Percentiles rank a stretch among this genome's conserved stretches.
phyloP scores from a whole-genome alignment of 2,113 vertebrate species.

The Rallus limicola region DNA sequence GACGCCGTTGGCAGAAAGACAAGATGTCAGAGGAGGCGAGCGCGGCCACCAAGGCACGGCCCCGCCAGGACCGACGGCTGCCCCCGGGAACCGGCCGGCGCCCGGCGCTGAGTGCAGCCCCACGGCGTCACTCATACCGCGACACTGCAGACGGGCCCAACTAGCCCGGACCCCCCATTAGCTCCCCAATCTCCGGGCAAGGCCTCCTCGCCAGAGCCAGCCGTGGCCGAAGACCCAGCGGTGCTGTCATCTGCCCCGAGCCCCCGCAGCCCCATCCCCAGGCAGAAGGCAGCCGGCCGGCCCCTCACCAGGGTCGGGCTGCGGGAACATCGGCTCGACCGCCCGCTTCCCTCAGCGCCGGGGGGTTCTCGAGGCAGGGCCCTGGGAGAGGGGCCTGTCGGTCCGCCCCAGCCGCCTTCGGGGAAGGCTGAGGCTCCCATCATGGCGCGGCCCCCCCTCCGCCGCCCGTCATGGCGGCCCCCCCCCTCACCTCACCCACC shows the following conservation, averaged over 20 bases:
- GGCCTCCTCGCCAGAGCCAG: background rate
- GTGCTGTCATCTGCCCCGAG: background rate
- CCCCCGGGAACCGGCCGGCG: too few species aligned
- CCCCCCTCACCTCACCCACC: conserved; percentile 70
- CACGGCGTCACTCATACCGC: accelerated
- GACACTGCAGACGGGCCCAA: background rate
- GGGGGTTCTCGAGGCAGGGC: background rate
- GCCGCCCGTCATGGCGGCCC: background rate
- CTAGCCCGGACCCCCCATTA: background rate
- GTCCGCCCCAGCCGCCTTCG: background rate
- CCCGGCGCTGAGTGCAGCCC: background rate
- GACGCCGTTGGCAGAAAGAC: accelerated
- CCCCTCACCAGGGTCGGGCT: background rate
- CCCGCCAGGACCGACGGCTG: background rate
- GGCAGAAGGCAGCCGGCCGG: background rate
- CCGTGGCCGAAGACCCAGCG: background rate
- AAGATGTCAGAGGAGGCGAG: background rate
- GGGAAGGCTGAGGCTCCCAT: background rate
- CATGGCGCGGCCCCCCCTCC: background rate
- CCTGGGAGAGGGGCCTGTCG: background rate
- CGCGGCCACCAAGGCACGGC: background rate
- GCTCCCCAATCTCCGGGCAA: background rate
- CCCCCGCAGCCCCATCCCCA: background rate
- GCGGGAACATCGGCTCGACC: background rate
- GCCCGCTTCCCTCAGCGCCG: background rate